phyloP scores from a whole-genome alignment of 2,888 invertebrate species.

The Drosophila greeni region DNA sequence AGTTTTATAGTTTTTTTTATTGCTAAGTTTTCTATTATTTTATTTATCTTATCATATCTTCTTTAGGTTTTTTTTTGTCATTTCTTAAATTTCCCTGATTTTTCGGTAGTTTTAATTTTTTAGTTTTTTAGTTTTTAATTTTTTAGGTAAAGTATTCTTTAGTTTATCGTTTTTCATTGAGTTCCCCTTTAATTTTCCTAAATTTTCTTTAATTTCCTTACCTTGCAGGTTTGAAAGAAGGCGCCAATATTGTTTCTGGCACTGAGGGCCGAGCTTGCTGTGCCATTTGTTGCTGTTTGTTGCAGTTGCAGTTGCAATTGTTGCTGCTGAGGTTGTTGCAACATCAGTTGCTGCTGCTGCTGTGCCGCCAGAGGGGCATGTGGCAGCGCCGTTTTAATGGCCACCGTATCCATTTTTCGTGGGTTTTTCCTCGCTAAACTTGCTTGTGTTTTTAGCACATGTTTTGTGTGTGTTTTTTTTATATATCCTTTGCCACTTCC shows the following conservation, averaged over 20 bases:
- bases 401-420: slow-evolving; percentile 72
- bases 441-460: slow-evolving; percentile 17
- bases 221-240: slow-evolving; percentile 80
- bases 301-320: slow-evolving; percentile 45
- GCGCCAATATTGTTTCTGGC: slow-evolving; percentile 76
- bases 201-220: slow-evolving; percentile 55
- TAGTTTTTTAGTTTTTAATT: too few species aligned
- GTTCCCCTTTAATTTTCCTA: too few species aligned
- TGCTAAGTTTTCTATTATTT: too few species aligned
- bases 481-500: slow-evolving; percentile 47
- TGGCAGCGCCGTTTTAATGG: slow-evolving; percentile 76
- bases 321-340: slow-evolving; percentile 48
- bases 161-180: not conserved
- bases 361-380: slow-evolving; percentile 73
- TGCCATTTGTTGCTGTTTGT: slow-evolving; percentile 36
- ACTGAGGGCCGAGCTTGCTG: slow-evolving; percentile 38
- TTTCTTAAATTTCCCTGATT: too few species aligned
- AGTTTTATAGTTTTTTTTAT: too few species aligned
- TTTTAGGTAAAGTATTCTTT: not conserved
- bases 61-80: too few species aligned
- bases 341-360: slow-evolving; percentile 26
- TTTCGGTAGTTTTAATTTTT: too few species aligned
- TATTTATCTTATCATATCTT: too few species aligned
- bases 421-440: slow-evolving; percentile 10
- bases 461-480: slow-evolving; percentile 12